Conservation (phyloP, 2,113 vertebrate species). For the Tetraodon nigroviridis region DNA sequence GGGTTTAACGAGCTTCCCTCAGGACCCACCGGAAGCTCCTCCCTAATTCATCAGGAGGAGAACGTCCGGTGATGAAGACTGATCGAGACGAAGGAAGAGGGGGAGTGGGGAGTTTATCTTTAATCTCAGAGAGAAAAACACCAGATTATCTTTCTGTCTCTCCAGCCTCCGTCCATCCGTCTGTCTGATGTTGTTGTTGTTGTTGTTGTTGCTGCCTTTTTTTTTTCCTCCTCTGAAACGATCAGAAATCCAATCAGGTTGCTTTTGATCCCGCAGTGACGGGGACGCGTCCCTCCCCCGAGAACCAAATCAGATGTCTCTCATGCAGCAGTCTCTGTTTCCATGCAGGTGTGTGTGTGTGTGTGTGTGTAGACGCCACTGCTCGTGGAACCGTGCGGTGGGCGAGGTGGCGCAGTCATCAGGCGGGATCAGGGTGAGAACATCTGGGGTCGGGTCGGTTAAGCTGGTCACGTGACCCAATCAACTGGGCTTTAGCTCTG, state of each 20-base stretch:
- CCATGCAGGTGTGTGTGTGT: constrained; percentile 6
- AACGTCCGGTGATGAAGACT: constrained; percentile 6
- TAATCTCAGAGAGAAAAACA: constrained; percentile 16
- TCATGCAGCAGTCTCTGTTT: constrained; percentile 30
- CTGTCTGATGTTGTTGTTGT: background rate
- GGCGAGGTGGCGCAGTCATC: constrained; percentile 28
- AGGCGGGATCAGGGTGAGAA: constrained; percentile 29
- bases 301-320: constrained; percentile 54
- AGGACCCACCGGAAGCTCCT: constrained; percentile 7
- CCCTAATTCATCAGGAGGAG: constrained; percentile 15
- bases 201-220: background rate
- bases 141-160: background rate
- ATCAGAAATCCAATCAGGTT: constrained; percentile 46
- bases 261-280: constrained; percentile 25
- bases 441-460: constrained; percentile 27
- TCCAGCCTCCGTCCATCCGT: background rate
- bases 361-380: constrained; percentile 1
- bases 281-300: constrained; percentile 16
- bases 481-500: constrained; percentile 30
- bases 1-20: background rate
- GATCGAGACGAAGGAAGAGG: background rate
- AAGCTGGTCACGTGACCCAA: constrained; percentile 44
- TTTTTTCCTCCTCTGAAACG: constrained; percentile 6
- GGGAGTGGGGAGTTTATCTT: constrained; percentile 8
- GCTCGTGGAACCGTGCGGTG: constrained; percentile 15